Evolutionary conservation across 2,888 invertebrate species (phyloP), one percentile per base, ranked within the genome.

Genomic region (Vesta saturnalis): DNA sequence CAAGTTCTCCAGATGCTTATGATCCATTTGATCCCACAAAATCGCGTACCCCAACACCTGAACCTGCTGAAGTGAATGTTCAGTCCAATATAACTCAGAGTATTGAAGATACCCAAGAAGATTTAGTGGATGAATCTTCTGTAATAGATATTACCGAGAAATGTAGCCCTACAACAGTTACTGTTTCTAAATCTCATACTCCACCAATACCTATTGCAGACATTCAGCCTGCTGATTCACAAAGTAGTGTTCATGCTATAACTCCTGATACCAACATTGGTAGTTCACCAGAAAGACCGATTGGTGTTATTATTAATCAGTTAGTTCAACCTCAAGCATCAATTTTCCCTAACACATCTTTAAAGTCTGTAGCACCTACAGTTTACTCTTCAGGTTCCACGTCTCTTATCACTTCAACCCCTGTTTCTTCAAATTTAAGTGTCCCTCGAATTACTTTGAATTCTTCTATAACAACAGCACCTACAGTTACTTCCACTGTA

Each of bases 1-100:
- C 90, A 0, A 90, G 90, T 70, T 90, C 93, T 12, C 93, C 93
- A 0, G 94, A 94, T 83, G 94, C 91, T 1, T 95, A 95, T 83
- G 95, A 95, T 89, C 95, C 95, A 0, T 95, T 94, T 83, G 95
- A 95, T 83, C 95, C 95, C 0, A 95, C 95, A 6, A 93, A 94
- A 82, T 94, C 94, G 0, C 85, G 91, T 16, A 91, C 91, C 12
- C 89, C 88, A 0, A 89, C 90, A 0, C 89, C 89, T 0, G 85
- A 87, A 75, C 81, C 84, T 71, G 74, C 78, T 47, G 70, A 75
- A 58, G 69, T 65, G 4, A 69, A 63, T 56, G 57, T 35, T 12
- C 66, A 70, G 35, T 63, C 67, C 2, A 65, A 52, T 54, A 54
- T 60, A 19, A 59, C 30, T n/a, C 71, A 73, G 60, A 69, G 67